A percentile compares a stretch with the other conserved stretches of the same genome.
phyloP scores from a whole-genome alignment of 2,797 vertebrate genomes.

The Salarias fasciatus region DNA sequence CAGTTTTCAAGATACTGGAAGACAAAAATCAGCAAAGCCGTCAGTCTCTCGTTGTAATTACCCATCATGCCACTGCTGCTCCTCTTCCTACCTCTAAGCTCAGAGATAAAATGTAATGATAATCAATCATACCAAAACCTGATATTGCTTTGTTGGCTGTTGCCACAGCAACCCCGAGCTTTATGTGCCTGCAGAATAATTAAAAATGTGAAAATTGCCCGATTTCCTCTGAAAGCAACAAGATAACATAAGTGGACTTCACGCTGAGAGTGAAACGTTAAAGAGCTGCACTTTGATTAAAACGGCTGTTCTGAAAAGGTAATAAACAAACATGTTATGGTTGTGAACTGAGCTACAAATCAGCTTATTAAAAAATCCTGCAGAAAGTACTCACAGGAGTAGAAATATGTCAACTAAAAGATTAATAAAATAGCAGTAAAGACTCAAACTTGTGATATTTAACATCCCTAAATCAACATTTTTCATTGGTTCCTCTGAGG shows the following conservation, averaged over 20 bases:
- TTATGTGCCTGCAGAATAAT: no score
- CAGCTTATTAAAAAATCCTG: no score
- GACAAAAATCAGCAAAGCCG: slow-evolving; percentile 38
- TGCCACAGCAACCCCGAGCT: no score
- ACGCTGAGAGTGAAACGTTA: background rate
- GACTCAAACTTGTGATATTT: background rate
- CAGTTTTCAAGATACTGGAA: slow-evolving; percentile 24
- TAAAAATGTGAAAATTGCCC: no score
- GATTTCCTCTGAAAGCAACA: no score
- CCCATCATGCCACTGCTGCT: slow-evolving; percentile 35
- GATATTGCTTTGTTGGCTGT: slow-evolving; percentile 7
- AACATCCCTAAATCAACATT: no score
- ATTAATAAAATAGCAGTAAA: slow-evolving; percentile 12
- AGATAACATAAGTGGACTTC: background rate
- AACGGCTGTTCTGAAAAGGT: background rate
- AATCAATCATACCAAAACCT: slow-evolving; percentile 42
- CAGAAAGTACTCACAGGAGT: no score
- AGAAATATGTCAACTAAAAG: background rate
- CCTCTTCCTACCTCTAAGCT: slow-evolving; percentile 35
- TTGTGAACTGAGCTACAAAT: no score
- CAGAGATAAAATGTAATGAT: slow-evolving; percentile 57
- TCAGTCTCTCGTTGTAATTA: slow-evolving; percentile 55
- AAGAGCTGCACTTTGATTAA: background rate
- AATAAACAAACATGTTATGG: no score
- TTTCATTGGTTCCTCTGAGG: no score